Evolutionary conservation across 2,888 invertebrate genomes (phyloP).

Genomic region (Protophormia terraenovae): DNA sequence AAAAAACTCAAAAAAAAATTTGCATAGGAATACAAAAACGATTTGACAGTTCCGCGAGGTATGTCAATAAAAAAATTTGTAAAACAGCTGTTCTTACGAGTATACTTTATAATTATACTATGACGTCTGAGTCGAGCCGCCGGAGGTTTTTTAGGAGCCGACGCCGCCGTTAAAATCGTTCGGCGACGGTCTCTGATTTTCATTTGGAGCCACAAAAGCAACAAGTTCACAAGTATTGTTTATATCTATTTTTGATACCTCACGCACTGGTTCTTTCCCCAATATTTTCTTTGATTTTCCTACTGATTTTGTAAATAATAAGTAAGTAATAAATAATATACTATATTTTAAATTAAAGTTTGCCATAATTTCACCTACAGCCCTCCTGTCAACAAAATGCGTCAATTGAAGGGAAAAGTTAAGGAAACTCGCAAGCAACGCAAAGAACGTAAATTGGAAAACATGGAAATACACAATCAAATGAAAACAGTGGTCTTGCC

Average conservation of each 20-base stretch:
- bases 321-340: slow-evolving; percentile 4
- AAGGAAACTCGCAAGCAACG: slow-evolving; percentile 93
- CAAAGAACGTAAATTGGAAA: slow-evolving; percentile 92
- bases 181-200: too few species aligned
- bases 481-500: slow-evolving; percentile 90
- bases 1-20: too few species aligned
- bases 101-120: too few species aligned
- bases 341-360: not conserved
- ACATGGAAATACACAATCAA: slow-evolving; percentile 89
- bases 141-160: too few species aligned
- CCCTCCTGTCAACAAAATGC: slow-evolving; percentile 82
- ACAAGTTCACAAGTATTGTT: slow-evolving; percentile 31
- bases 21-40: too few species aligned
- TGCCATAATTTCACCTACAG: not conserved
- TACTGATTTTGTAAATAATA: slow-evolving; percentile 28
- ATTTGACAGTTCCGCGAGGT: too few species aligned
- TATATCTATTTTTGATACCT: not conserved
- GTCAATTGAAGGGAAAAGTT: slow-evolving; percentile 89
- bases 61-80: too few species aligned
- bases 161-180: too few species aligned
- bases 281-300: not conserved
- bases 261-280: not conserved
- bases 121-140: too few species aligned
- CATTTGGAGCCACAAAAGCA: slow-evolving; percentile 7
- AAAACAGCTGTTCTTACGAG: too few species aligned